These are phyloP conservation scores for Yasuhikotakia modesta DNA, from an alignment of 2,797 vertebrate species.

Conservation along the genomic window DNA sequence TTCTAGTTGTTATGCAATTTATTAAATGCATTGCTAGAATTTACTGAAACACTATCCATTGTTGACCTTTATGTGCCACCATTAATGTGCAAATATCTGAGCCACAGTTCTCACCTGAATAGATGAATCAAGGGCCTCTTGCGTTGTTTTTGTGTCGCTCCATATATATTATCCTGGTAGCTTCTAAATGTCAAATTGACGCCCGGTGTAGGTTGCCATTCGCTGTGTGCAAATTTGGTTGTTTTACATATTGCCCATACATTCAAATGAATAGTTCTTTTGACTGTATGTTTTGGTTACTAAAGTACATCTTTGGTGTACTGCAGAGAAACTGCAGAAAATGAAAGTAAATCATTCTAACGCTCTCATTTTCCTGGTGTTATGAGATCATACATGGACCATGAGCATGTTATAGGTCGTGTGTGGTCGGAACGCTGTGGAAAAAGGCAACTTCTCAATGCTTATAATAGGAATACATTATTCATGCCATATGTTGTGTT, in stretches of 20 bases:
- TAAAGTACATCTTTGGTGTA: neutral
- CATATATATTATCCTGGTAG: constrained; percentile 3
- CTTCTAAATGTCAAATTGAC: constrained; percentile 15
- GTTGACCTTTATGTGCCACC: constrained; percentile 37
- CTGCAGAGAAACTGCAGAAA: neutral
- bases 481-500: constrained; percentile 82
- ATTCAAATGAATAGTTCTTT: no score
- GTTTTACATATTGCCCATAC: no score
- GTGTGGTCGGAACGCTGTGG: constrained; percentile 70
- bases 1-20: no score
- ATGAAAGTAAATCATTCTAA: constrained; percentile 7
- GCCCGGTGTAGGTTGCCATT: no score
- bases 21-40: no score
- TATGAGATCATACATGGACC: constrained; percentile 53
- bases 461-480: constrained; percentile 80
- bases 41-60: constrained; percentile 17
- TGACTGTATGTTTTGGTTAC: no score
- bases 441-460: constrained; percentile 76
- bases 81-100: constrained; percentile 29
- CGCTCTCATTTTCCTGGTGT: constrained; percentile 36
- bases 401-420: constrained; percentile 53
- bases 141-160: constrained; percentile 22
- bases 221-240: no score
- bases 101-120: neutral
- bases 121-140: constrained; percentile 12